Evolutionary conservation across 2,888 invertebrate species (phyloP).

Genomic region (Melinopterus prodromus): DNA sequence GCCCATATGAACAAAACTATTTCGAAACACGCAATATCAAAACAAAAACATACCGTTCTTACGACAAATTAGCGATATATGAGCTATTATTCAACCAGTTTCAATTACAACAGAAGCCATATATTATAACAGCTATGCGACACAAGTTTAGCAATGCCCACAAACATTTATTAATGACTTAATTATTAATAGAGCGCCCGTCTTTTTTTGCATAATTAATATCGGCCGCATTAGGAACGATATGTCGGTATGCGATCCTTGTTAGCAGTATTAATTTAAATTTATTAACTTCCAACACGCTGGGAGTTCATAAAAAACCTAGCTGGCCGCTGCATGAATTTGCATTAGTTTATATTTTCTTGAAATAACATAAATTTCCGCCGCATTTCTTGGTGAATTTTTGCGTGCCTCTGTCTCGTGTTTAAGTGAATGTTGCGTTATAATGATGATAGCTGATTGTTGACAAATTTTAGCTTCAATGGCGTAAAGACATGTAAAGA

Average conservation of each 20-base stretch:
- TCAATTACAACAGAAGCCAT: neutral
- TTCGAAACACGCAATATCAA: neutral
- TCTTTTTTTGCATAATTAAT: neutral
- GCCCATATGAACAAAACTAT: no score
- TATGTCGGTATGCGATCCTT: neutral
- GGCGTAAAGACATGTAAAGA: no score
- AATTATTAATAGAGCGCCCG: neutral
- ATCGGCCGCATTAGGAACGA: neutral
- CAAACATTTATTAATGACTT: neutral
- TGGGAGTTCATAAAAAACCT: neutral
- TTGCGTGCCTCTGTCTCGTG: neutral
- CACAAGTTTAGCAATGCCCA: neutral
- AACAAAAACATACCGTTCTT: neutral
- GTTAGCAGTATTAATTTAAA: neutral
- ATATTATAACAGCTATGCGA: neutral
- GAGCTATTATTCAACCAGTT: neutral
- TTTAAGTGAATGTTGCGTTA: no score
- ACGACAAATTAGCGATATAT: neutral
- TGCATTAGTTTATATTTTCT: neutral
- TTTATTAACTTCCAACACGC: neutral
- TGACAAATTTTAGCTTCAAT: no score
- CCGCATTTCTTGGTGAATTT: neutral
- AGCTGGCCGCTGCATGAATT: neutral
- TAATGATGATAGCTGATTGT: no score
- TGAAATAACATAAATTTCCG: neutral